phyloP scores from a whole-genome alignment of 2,888 invertebrate species.

The Amphiduros pacificus region DNA sequence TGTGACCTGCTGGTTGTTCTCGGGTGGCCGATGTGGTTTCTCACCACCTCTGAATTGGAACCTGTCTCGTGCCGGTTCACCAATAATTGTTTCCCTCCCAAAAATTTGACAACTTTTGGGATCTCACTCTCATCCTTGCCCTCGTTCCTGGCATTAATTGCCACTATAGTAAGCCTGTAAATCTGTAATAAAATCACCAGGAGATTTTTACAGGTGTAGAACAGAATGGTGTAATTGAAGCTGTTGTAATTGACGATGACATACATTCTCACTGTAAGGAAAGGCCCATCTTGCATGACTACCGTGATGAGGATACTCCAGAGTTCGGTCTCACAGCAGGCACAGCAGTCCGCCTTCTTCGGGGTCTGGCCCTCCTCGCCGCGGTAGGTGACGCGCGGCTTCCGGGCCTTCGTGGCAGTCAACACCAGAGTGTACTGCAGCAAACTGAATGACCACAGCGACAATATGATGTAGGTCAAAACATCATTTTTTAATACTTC shows the following conservation, averaged over 20 bases:
- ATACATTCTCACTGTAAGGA: slow-evolving; percentile 50
- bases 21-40: no score
- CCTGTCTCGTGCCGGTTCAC: no score
- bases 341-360: background rate
- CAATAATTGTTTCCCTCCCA: no score
- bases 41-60: no score
- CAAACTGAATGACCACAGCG: slow-evolving; percentile 53
- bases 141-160: no score
- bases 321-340: slow-evolving; percentile 49
- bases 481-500: slow-evolving; percentile 40
- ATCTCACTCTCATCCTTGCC: no score
- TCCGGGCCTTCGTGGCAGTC: slow-evolving; percentile 47
- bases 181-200: slow-evolving; percentile 41
- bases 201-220: slow-evolving; percentile 50
- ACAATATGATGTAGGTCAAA: slow-evolving; percentile 59
- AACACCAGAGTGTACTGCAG: slow-evolving; percentile 56
- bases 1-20: no score
- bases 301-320: slow-evolving; percentile 61
- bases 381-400: slow-evolving; percentile 28
- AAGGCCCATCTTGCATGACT: slow-evolving; percentile 61
- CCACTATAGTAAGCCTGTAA: slow-evolving; percentile 35
- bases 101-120: no score
- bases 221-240: slow-evolving; percentile 50
- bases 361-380: background rate
- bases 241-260: slow-evolving; percentile 42